Evolutionary conservation across 2,113 vertebrate genomes (phyloP).

Genomic region (Parus major): DNA sequence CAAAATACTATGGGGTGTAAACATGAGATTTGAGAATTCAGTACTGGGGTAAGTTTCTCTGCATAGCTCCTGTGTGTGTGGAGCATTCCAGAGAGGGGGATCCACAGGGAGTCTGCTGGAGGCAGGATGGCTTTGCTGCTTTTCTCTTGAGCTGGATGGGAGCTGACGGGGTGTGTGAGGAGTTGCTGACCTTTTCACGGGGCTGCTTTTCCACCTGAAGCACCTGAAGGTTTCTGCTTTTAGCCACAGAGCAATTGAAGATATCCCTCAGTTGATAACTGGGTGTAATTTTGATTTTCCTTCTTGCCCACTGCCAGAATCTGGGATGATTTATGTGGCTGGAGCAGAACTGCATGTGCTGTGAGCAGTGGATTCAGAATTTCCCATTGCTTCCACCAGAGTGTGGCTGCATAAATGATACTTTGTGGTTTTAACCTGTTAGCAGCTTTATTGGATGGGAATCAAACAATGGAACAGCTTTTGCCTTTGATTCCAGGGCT

Average conservation of each 20-base stretch:
- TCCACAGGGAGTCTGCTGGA: background rate
- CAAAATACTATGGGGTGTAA: background rate
- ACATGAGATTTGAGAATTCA: background rate
- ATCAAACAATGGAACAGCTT: background rate
- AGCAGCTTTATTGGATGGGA: background rate
- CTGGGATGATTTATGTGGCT: background rate
- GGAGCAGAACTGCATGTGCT: background rate
- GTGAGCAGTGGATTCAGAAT: background rate
- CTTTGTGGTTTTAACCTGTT: background rate
- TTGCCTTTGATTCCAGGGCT: background rate
- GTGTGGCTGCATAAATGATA: background rate
- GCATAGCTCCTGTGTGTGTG: accelerated
- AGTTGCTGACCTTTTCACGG: background rate
- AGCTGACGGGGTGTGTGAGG: background rate
- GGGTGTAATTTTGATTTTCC: background rate
- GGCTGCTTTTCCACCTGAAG: background rate
- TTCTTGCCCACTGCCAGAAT: background rate
- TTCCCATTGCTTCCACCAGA: background rate
- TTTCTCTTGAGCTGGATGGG: background rate
- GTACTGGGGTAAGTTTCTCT: background rate
- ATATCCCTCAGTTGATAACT: background rate
- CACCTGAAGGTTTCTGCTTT: background rate
- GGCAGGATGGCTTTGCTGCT: background rate
- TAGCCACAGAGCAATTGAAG: background rate
- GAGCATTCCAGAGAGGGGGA: accelerated